These are phyloP conservation scores for Lutraria rhynchaena DNA, from an alignment of 1,140 invertebrate genomes.

Conservation along the genomic window DNA sequence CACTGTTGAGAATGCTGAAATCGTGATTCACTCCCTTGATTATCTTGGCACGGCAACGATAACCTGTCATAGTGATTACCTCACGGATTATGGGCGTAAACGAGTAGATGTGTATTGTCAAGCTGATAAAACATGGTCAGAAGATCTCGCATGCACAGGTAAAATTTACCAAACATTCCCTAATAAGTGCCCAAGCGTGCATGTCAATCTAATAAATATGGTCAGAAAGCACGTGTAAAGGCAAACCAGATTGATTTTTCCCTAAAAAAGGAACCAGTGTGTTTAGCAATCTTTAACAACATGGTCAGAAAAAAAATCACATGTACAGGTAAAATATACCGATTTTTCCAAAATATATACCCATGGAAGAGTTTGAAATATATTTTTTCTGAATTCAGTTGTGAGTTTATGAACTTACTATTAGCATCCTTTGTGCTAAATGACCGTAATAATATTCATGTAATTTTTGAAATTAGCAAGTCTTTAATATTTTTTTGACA, in stretches of 20 bases:
- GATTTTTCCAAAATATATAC: background rate
- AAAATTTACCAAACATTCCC: background rate
- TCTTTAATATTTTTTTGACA: too few species aligned
- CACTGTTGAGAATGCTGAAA: background rate
- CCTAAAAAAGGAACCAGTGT: too few species aligned
- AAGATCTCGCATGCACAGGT: constrained; percentile 9
- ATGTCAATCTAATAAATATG: background rate
- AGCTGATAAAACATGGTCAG: constrained; percentile 1
- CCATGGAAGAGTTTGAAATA: too few species aligned
- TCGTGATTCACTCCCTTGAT: constrained; percentile 15
- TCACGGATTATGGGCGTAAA: background rate
- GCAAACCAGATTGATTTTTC: background rate
- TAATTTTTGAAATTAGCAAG: too few species aligned
- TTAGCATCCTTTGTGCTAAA: too few species aligned
- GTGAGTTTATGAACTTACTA: too few species aligned
- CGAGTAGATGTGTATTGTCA: background rate
- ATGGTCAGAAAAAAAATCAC: too few species aligned
- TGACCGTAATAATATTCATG: too few species aligned
- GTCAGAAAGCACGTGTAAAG: background rate
- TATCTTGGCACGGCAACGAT: constrained; percentile 2
- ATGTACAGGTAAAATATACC: background rate
- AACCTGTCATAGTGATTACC: background rate
- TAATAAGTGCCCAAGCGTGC: background rate
- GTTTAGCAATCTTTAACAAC: too few species aligned
- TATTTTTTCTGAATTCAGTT: too few species aligned